Percentiles rank a stretch among this genome's conserved stretches.
Evolutionary conservation across 2,888 invertebrate genomes (phyloP).

Genomic region (Mylabris sibirica): DNA sequence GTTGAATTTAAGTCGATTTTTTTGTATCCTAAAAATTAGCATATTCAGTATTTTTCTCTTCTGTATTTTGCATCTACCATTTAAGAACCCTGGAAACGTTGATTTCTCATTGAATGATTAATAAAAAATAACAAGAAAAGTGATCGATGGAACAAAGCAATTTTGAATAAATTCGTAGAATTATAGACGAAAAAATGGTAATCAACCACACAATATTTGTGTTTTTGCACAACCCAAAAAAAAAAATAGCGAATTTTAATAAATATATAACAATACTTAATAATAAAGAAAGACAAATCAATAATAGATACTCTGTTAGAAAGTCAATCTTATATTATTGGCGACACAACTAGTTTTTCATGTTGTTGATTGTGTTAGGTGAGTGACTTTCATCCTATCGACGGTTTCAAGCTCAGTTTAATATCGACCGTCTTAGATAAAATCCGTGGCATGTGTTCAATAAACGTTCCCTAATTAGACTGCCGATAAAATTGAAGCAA

Average conservation of each 20-base stretch:
- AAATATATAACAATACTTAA: background rate
- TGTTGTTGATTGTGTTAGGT: constrained; percentile 36
- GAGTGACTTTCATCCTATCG: constrained; percentile 38
- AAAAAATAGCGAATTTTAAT: background rate
- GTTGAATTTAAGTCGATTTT: background rate
- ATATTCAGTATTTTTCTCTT: background rate
- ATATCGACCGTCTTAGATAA: constrained; percentile 28
- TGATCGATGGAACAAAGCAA: background rate
- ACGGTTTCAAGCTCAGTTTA: constrained; percentile 31
- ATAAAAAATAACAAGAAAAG: background rate
- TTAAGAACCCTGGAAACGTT: background rate
- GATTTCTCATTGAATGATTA: background rate
- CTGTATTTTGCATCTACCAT: background rate
- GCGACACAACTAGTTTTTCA: constrained; percentile 41
- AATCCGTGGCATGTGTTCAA: constrained; percentile 27
- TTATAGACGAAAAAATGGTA: background rate
- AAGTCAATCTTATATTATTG: constrained; percentile 24
- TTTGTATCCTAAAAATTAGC: background rate
- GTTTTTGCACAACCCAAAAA: background rate
- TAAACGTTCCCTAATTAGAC: constrained; percentile 17
- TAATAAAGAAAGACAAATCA: constrained; percentile 17
- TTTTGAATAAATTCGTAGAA: background rate
- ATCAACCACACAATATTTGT: background rate
- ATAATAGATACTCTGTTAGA: background rate
- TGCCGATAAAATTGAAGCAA: too few relatives aligned